A percentile compares a stretch with the other conserved stretches of the same genome.
phyloP scores from a whole-genome alignment of 2,888 invertebrate genomes.

The Zelleria hepariella region DNA sequence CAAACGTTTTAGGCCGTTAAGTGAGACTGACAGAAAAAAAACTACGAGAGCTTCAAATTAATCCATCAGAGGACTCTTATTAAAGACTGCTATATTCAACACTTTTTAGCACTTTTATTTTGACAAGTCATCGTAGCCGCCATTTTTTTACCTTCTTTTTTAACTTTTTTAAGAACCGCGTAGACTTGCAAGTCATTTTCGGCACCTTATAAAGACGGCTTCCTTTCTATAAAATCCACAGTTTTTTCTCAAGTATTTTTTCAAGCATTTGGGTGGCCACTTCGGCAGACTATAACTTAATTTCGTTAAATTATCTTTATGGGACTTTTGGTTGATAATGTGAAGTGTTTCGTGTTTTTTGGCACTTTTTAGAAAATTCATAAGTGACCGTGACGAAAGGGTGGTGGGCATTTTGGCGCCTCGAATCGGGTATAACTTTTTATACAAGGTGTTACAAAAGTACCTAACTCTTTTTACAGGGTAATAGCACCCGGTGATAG shows the following conservation, averaged over 20 bases:
- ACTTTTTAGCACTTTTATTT: constrained; percentile 23
- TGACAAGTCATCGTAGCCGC: constrained; percentile 30
- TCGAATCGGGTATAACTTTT: constrained; percentile 29
- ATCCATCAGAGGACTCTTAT: constrained; percentile 47
- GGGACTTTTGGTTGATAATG: not conserved
- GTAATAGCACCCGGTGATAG: no score
- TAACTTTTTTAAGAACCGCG: not conserved
- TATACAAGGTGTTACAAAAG: not conserved
- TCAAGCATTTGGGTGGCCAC: constrained; percentile 29
- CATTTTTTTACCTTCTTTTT: constrained; percentile 1
- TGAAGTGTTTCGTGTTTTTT: not conserved
- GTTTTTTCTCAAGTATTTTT: constrained; percentile 12
- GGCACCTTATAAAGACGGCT: constrained; percentile 33
- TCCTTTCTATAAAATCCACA: constrained; percentile 30
- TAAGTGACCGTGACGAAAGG: constrained; percentile 51
- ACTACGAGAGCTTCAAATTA: constrained; percentile 32
- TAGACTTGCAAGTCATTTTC: constrained; percentile 36
- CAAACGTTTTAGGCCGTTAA: not conserved
- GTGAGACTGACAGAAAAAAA: constrained; percentile 16
- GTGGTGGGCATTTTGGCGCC: constrained; percentile 49
- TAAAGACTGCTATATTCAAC: constrained; percentile 19
- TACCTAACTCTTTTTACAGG: not conserved
- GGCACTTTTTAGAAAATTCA: not conserved
- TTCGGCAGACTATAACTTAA: constrained; percentile 44
- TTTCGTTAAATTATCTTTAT: constrained; percentile 37